Evolutionary conservation across 64 coral and sea anemone genomes (phyloP), one percentile per base, ranked within the genome.

Genomic region (Astreopora myriophthalma): DNA sequence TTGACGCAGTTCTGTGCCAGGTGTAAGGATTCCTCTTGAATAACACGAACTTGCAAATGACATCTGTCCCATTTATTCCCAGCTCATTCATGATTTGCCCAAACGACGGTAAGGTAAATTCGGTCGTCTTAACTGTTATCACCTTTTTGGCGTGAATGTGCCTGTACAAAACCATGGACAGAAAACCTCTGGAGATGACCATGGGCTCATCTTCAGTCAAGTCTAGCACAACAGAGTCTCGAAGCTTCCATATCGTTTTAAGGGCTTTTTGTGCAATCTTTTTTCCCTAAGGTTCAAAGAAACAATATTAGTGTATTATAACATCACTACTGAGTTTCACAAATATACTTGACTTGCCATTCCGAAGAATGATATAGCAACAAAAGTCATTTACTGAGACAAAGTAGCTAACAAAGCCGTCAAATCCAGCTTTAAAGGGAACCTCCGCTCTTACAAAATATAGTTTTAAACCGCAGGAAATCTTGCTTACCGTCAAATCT

Each of bases 231-330:
- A 93, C 8, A 32, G 22, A 71, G 19, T 61, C 64, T 32, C 84
- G 61, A 61, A 93, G 61, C 29, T 93, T 34, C 68, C 87, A 75
- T 62, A 62, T 78, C 27, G 63, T 34, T 33, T 62, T 46, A 22
- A 93, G 85, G 13, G 92, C 67, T 62, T 81, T 88, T 40, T 31
- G 10, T 16, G 75, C 63, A 49, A 93, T 81, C 39, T 63, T 16
- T 31, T 60, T 88, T 22, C 92, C 63, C 92, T 93, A 29, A 20
- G 14, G 48, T 19, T 58, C 71, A 34, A 70, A 13, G 55, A 39
- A n/a, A 36, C 46, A 19, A 22, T 1, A 87, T 26, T 51, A 10
- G n/a, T n/a, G n/a, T n/a, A n/a, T n/a, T n/a, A n/a, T n/a, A n/a
- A n/a, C n/a, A n/a, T n/a, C n/a, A n/a, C n/a, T n/a, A n/a, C n/a